Evolutionary conservation across 2,888 invertebrate species (phyloP), one percentile per base, ranked within the genome.

Genomic region (Dermolepida albohirtum): DNA sequence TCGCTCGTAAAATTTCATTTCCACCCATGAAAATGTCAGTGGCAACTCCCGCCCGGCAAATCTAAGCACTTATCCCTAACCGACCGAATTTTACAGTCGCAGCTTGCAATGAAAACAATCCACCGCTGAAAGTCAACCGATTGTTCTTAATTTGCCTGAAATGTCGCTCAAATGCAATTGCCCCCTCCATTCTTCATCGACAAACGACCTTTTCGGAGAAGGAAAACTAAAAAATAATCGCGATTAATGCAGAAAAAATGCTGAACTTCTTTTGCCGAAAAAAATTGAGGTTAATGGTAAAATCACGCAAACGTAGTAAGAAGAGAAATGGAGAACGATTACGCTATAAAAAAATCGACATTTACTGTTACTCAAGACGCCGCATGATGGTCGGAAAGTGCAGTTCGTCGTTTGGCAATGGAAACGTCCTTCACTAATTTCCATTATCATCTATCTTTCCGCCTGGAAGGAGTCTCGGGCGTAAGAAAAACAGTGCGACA

Each of bases 361-460:
- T 54, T 39, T 54, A 54, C 52, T 39, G 52, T 54, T 54, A 54
- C 39, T 39, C 52, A 54, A 54, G 52, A 52, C 52, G 51, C 69
- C 65, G 51, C 49, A 68, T 66, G 59, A 72, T 67, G 70, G 68
- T 44, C 75, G 75, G 73, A 78, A 77, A 79, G 78, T 79, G 78
- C 77, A 76, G 72, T 75, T 73, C 77, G 74, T 74, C 74, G 79
- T 79, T 76, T 75, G 72, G 71, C 74, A 64, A 75, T 73, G 78
- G 77, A 78, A 79, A 78, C 76, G 75, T 76, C 79, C 74, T 70
- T 74, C 74, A 75, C 80, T 81, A 81, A 81, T 81, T 81, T 81
- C 81, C 81, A 81, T 81, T 81, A 81, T 80, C 81, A 80, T 81
- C 80, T 81, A 80, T 82, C 81, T 81, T 70, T 80, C 71, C 66